Conservation (phyloP, 1,140 invertebrate species). For the Cardiocondyla obscurior region DNA sequence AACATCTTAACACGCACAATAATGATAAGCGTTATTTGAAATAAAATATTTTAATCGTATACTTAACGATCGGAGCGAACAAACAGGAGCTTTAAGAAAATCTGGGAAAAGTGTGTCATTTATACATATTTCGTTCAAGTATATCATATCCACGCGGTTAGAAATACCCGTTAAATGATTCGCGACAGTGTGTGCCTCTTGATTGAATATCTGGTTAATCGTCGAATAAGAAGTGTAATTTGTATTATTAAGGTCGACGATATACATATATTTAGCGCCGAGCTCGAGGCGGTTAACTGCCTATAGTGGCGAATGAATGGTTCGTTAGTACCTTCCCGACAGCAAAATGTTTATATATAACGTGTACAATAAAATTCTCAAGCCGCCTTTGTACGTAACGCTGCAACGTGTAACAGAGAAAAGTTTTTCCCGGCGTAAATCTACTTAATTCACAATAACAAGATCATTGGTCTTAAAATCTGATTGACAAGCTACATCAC, state of each 20-base stretch:
- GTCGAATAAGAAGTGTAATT: conserved; percentile 34
- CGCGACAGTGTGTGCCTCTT: not conserved
- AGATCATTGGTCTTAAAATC: not conserved
- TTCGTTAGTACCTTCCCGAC: conserved; percentile 3
- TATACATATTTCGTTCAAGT: not conserved
- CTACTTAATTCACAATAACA: not conserved
- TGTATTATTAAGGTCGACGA: conserved; percentile 22
- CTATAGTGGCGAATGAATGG: conserved; percentile 19
- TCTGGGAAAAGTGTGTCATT: not conserved
- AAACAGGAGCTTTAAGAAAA: not conserved
- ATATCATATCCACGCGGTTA: not conserved
- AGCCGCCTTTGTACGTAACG: not conserved
- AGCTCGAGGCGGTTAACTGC: not conserved
- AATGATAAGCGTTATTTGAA: not conserved
- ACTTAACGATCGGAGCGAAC: too few relatives aligned
- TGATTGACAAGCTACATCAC: not conserved
- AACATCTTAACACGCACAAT: not conserved
- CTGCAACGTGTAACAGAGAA: not conserved
- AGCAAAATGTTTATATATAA: conserved; percentile 12
- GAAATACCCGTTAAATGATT: conserved; percentile 15
- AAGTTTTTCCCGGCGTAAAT: not conserved
- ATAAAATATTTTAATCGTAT: not conserved
- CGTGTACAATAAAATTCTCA: conserved; percentile 2
- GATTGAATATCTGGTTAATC: conserved; percentile 38
- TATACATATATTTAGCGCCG: conserved; percentile 19